Base-by-base conservation (phyloP, 2,797 vertebrate species). In the Botia kubotai region DNA sequence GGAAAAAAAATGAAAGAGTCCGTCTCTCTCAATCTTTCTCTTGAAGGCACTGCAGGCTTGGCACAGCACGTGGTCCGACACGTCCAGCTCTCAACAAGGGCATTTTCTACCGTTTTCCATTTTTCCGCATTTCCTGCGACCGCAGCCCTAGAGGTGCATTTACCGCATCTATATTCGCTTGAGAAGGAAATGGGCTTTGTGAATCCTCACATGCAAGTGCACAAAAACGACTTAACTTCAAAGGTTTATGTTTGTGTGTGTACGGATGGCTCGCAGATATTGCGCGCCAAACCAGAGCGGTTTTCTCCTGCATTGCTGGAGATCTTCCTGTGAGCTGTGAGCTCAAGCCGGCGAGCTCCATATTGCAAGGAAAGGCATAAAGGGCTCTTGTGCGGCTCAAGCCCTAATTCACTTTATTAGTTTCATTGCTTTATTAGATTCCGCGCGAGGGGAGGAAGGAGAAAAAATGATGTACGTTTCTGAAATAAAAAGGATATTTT, bases 351-450 rank as follows among this genome's bases (percentile, higher is more conserved):
- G 55, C 29, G 68, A 55, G 23, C 39, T 71, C 39, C 33, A 62
- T 57, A 71, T 80, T 74, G 62, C 2, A 52, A 80, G 62, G 33
- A 77, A 77, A 83, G 74, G 46, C 82, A 87, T 79, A 75, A 88
- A 89, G 67, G 77, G 52, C 43, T 82, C 80, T 81, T 86, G 87
- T 82, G 77, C 85, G 14, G 86, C 78, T 86, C 72, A 23, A 58
- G 71, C 14, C 82, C 81, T 90, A 77, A 89, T 87, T 87, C 70
- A 82, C 80, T 85, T 87, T 85, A 86, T 75, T 81, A 46, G 71
- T 82, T 83, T 85, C 77, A 85, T 86, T 85, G 62, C 85, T 89
- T 91, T 87, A 89, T 89, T 88, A 79, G 84, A 88, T 86, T 90
- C 62, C 68, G 68, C 39, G 71, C 71, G 72, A 75, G 53, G 78